Base-by-base conservation (phyloP, 1,140 invertebrate species). In the Maniola jurtina region DNA sequence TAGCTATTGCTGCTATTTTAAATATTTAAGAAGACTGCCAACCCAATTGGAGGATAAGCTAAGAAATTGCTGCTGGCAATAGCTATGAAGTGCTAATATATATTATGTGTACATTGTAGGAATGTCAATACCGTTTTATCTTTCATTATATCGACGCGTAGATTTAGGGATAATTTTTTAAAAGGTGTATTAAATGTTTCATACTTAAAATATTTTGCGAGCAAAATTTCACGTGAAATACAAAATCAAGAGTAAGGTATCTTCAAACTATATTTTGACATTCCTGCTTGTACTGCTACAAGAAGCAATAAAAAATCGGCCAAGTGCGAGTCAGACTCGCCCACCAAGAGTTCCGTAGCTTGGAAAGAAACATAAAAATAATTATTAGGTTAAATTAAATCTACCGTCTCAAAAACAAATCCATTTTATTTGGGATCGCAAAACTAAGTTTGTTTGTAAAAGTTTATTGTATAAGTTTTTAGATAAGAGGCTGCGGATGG, bases 71-170 rank as follows among this genome's bases (percentile, higher is more conserved):
- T 34, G 34, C 15, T 34, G n/a, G 71, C 76, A 82, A 77, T 77
- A 79, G 71, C 80, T 77, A 77, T 63, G 68, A 15, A 76, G 71
- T 71, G 64, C 61, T 56, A 66, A 64, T 67, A 50, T 70, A 33
- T 25, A 25, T 25, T 25, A 25, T 25, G 13, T 36, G 59, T 72
- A 65, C 69, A 71, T 64, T 68, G 69, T 73, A 75, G 70, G 72
- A 79, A 71, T 71, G n/a, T 8, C 48, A 50, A 16, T 16, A 50
- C 15, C 3, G 48, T 25, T 7, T 15, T 50, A 11, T 25, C 7
- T 5, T 6, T 11, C 0, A 11, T 38, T 38, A 3, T 9, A n/a
- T 45, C 9, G n/a, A n/a, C n/a, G n/a, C n/a, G 13, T 45, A 13
- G 13, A 45, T 11, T 45, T 45, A 45, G 9, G 13, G 5, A 13